phyloP scores from a whole-genome alignment of 92 coral and sea anemone species.

The Isaurus tuberculatus region DNA sequence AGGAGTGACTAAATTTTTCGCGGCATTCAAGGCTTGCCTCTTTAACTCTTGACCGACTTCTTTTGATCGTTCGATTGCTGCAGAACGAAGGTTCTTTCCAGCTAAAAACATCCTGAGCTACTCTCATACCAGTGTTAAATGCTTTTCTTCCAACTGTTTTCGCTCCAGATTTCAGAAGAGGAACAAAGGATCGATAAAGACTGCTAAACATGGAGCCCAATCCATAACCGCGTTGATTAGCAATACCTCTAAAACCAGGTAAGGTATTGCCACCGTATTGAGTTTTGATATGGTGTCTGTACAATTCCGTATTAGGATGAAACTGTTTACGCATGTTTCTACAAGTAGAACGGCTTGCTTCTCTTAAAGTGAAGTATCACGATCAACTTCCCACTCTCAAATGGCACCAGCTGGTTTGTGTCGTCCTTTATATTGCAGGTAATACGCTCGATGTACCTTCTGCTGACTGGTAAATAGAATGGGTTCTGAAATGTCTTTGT shows the following conservation, averaged over 20 bases:
- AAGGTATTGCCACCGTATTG: conserved; percentile 26
- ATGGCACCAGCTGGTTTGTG: conserved; percentile 63
- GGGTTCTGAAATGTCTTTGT: conserved; percentile 62
- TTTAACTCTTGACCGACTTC: not conserved
- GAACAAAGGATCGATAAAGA: conserved; percentile 53
- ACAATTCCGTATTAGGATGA: conserved; percentile 7
- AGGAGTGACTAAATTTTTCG: not conserved
- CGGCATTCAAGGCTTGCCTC: not conserved
- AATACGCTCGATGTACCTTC: conserved; percentile 51
- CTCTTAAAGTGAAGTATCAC: conserved; percentile 58
- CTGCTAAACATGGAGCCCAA: conserved; percentile 54
- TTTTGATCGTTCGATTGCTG: conserved; percentile 1
- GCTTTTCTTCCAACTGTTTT: conserved; percentile 57
- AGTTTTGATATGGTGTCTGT: conserved; percentile 26
- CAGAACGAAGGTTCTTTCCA: not conserved
- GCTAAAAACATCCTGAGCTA: not conserved
- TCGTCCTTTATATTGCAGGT: conserved; percentile 75
- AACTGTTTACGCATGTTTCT: conserved; percentile 13
- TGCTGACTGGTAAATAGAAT: conserved; percentile 46
- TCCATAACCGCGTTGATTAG: conserved; percentile 58
- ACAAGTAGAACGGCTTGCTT: conserved; percentile 39
- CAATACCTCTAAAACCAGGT: conserved; percentile 39
- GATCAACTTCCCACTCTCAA: conserved; percentile 58
- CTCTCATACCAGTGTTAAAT: conserved; percentile 30
- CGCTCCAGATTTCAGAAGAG: conserved; percentile 38